A percentile compares a stretch with the other conserved stretches of the same genome.
phyloP scores from a whole-genome alignment of 92 coral and sea anemone genomes.

The Virgularia gustaviana region DNA sequence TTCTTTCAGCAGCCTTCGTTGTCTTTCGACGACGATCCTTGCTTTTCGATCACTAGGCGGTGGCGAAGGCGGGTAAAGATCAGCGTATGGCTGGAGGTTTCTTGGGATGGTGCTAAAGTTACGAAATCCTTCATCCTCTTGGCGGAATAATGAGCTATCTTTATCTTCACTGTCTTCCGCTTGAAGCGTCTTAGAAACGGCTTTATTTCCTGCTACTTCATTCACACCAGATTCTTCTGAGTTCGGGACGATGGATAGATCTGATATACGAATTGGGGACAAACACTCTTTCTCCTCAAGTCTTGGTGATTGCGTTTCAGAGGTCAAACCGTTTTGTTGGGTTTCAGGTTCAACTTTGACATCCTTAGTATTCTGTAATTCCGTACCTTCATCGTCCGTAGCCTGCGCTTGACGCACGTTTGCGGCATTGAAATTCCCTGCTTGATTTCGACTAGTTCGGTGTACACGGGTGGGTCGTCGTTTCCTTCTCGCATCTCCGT shows the following conservation, averaged over 20 bases:
- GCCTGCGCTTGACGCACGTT: too few relatives aligned
- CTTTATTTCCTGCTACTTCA: background rate
- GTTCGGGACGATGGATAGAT: background rate
- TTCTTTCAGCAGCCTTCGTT: constrained; percentile 17
- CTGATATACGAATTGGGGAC: background rate
- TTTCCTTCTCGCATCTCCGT: background rate
- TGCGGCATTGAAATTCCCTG: background rate
- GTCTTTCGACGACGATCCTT: constrained; percentile 15
- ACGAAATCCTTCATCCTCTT: background rate
- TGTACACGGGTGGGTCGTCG: background rate
- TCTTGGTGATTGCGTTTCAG: background rate
- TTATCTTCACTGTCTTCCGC: background rate
- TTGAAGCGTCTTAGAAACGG: too few relatives aligned
- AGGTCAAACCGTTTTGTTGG: background rate
- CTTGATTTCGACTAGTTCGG: background rate
- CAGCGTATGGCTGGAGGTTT: constrained; percentile 8
- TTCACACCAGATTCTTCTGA: background rate
- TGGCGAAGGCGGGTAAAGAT: constrained; percentile 24
- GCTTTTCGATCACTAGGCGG: constrained; percentile 9
- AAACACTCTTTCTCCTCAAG: background rate
- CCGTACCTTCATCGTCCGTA: background rate
- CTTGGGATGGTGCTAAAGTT: constrained; percentile 9
- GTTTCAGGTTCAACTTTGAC: background rate
- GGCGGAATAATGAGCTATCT: background rate
- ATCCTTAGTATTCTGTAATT: background rate